Conservation (phyloP, 2,113 vertebrate species). For the Callospermophilus lateralis region DNA sequence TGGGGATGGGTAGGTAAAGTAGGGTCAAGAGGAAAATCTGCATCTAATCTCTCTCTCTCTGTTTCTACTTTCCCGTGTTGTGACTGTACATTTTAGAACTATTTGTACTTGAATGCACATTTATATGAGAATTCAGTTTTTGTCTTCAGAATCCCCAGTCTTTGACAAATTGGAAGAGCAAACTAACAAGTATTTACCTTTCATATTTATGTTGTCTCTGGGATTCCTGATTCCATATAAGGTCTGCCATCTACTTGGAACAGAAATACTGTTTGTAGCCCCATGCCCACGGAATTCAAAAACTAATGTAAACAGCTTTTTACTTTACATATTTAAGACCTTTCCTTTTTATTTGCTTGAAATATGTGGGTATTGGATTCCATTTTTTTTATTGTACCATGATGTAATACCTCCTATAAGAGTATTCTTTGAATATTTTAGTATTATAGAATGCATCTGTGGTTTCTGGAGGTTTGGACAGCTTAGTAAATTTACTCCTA, state of each 20-base stretch:
- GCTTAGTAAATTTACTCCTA: constrained; percentile 9
- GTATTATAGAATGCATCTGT: background rate
- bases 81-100: background rate
- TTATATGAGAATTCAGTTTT: background rate
- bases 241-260: background rate
- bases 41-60: background rate
- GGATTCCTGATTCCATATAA: background rate
- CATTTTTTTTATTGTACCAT: background rate
- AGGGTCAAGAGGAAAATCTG: background rate
- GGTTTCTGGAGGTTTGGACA: background rate
- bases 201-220: background rate
- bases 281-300: background rate
- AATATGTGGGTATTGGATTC: constrained; percentile 25
- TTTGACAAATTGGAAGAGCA: background rate
- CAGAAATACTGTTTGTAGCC: background rate
- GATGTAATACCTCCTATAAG: background rate
- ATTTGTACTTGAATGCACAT: background rate
- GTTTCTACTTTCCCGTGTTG: background rate
- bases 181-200: background rate
- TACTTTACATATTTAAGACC: background rate
- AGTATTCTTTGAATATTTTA: background rate
- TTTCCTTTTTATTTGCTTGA: constrained; percentile 45
- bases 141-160: background rate
- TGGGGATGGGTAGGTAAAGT: background rate
- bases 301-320: background rate